These are phyloP conservation scores for Megalops atlanticus DNA, from an alignment of 2,113 vertebrate genomes.

Conservation along the genomic window DNA sequence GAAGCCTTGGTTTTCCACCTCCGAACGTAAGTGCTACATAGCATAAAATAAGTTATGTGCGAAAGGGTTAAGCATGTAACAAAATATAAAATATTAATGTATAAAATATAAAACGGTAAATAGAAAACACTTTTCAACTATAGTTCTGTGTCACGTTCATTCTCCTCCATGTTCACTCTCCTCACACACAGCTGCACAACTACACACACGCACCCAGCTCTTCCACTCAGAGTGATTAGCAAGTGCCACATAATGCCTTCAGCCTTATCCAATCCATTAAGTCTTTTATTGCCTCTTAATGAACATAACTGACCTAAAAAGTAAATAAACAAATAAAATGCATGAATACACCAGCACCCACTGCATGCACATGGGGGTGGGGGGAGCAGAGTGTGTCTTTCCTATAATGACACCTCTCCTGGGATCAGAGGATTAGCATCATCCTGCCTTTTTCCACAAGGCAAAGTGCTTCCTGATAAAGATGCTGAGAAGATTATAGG, in stretches of 20 bases:
- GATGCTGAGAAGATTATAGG: not conserved
- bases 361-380: not conserved
- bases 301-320: conserved; percentile 19
- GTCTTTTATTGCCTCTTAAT: conserved; percentile 25
- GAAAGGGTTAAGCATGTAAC: too few species aligned
- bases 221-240: conserved; percentile 19
- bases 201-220: not conserved
- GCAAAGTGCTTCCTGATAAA: not conserved
- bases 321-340: too few species aligned
- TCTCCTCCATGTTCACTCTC: not conserved
- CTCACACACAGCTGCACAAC: not conserved
- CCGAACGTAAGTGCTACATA: too few species aligned
- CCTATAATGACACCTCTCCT: not conserved
- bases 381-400: not conserved
- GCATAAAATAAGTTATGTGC: too few species aligned
- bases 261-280: conserved; percentile 27
- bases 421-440: not conserved
- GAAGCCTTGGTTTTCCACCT: too few species aligned
- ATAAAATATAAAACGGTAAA: too few species aligned
- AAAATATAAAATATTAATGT: too few species aligned
- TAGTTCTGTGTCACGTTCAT: too few species aligned
- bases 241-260: conserved; percentile 19
- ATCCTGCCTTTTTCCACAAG: not conserved
- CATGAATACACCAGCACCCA: not conserved
- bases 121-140: too few species aligned